A percentile compares a stretch with the other conserved stretches of the same genome.
These are phyloP conservation scores for Actinostola sp. DNA, from an alignment of 92 coral and sea anemone species.

Conservation along the genomic window DNA sequence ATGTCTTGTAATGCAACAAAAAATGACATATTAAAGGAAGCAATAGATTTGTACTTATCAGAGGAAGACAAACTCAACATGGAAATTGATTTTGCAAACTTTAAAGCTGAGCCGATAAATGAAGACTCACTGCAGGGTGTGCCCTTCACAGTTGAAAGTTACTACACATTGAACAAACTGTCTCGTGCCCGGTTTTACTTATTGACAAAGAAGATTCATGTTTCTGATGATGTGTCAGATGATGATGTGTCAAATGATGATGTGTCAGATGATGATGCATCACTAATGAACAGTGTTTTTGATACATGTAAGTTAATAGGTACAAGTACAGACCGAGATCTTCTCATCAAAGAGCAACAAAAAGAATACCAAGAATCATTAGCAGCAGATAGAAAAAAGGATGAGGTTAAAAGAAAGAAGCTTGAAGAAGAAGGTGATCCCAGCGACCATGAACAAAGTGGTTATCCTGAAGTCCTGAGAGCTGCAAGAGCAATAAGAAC, in stretches of 20 bases:
- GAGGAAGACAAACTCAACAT: too few relatives aligned
- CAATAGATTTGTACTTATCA: slow-evolving; percentile 2
- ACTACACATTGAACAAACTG: slow-evolving; percentile 21
- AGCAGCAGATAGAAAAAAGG: slow-evolving; percentile 26
- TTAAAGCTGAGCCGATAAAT: slow-evolving; percentile 13
- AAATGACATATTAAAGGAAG: slow-evolving; percentile 24
- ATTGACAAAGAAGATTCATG: slow-evolving; percentile 13
- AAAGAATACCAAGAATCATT: too few relatives aligned
- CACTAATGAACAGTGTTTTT: slow-evolving; percentile 35
- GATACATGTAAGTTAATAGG: slow-evolving; percentile 11
- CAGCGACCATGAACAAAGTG: slow-evolving; percentile 5
- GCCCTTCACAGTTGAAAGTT: slow-evolving; percentile 41
- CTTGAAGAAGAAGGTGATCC: slow-evolving; percentile 5
- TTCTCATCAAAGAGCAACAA: too few relatives aligned
- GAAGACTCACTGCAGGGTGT: slow-evolving; percentile 20
- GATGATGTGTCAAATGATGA: too few relatives aligned
- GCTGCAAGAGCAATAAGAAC: slow-evolving; percentile 15
- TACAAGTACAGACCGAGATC: too few relatives aligned
- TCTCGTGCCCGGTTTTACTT: slow-evolving; percentile 27
- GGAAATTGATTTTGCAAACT: too few relatives aligned
- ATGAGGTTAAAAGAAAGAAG: slow-evolving; percentile 20
- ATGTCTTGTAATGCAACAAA: slow-evolving; percentile 25
- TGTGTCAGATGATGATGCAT: slow-evolving; percentile 19
- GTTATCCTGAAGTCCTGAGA: slow-evolving; percentile 20
- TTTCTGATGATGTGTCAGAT: slow-evolving; percentile 26